A percentile compares a stretch with the other conserved stretches of the same genome.
phyloP scores from a whole-genome alignment of 2,797 vertebrate species.

The Phrynocephalus vlangalii region DNA sequence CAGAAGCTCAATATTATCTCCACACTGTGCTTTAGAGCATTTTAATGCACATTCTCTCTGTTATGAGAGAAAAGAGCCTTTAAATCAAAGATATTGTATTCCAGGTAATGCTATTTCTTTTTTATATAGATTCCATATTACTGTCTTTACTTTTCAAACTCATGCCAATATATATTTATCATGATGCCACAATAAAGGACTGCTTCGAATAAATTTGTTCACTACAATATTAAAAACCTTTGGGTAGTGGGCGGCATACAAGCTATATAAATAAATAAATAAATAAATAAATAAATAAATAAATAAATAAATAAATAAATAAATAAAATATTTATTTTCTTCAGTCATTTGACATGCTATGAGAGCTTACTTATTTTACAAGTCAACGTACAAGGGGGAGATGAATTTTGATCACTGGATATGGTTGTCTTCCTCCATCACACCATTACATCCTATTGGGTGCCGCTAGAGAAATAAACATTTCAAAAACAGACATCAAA shows the following conservation, averaged over 20 bases:
- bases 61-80: not conserved
- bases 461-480: slow-evolving; percentile 23
- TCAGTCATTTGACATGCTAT: slow-evolving; percentile 30
- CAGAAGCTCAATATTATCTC: not conserved
- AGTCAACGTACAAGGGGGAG: not conserved
- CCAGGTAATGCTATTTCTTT: not conserved
- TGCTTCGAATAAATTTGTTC: slow-evolving; percentile 9
- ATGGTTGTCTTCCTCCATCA: not conserved
- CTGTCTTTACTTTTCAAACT: not conserved
- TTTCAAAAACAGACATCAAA: slow-evolving; percentile 27
- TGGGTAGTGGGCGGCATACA: too few species aligned
- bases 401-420: slow-evolving; percentile 12
- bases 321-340: not conserved
- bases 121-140: not conserved
- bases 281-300: too few species aligned
- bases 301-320: too few species aligned
- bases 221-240: slow-evolving; percentile 7
- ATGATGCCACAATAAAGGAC: not conserved
- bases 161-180: not conserved
- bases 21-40: not conserved
- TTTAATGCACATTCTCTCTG: not conserved
- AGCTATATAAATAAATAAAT: too few species aligned
- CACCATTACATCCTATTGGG: slow-evolving; percentile 10
- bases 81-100: not conserved
- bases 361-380: slow-evolving; percentile 31